phyloP scores from a whole-genome alignment of 1,140 invertebrate genomes.

The Trichomalopsis sarcophagae region DNA sequence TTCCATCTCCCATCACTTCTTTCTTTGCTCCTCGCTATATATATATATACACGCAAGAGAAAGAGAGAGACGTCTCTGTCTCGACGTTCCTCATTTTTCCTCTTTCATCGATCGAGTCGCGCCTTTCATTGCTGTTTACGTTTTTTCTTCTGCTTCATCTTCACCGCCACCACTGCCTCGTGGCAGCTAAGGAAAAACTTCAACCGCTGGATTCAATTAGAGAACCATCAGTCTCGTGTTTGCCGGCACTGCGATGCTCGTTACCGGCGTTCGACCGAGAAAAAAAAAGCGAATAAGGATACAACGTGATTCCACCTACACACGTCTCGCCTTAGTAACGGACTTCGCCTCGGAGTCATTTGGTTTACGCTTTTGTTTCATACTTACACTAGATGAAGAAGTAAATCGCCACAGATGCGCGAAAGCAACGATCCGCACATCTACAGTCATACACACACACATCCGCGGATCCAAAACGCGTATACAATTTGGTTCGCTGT shows the following conservation, averaged over 20 bases:
- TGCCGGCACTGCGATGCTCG: background rate
- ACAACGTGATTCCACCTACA: background rate
- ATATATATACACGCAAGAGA: background rate
- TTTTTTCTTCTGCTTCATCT: background rate
- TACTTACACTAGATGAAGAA: too few species aligned
- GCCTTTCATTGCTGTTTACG: background rate
- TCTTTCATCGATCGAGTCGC: background rate
- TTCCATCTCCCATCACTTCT: background rate
- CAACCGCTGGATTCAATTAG: constrained; percentile 31
- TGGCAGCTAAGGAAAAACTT: constrained; percentile 7
- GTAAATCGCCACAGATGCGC: background rate
- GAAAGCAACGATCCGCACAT: background rate
- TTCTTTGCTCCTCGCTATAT: background rate
- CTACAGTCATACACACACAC: too few species aligned
- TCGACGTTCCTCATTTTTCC: too few species aligned
- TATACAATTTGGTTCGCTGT: background rate
- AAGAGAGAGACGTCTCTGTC: background rate
- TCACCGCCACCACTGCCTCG: background rate
- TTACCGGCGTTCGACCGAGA: background rate
- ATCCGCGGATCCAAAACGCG: background rate
- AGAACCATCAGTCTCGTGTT: constrained; percentile 15
- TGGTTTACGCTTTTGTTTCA: background rate
- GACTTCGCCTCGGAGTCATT: background rate
- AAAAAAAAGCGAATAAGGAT: background rate
- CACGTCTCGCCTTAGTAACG: background rate